A percentile compares a stretch with the other conserved stretches of the same genome.
These are phyloP conservation scores for Magallana angulata DNA, from an alignment of 1,140 invertebrate species.

Conservation along the genomic window DNA sequence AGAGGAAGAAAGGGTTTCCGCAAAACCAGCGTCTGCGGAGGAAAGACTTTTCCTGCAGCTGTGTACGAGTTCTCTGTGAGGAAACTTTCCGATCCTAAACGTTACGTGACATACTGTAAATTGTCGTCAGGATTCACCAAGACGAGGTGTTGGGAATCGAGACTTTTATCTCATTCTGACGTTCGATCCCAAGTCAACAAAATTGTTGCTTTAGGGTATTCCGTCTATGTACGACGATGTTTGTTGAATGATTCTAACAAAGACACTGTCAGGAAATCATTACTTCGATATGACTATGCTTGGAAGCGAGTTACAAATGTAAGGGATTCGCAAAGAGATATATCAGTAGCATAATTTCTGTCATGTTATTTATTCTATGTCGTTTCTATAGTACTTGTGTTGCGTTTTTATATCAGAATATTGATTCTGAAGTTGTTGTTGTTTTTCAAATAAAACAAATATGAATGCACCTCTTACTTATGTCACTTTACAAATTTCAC, in stretches of 20 bases:
- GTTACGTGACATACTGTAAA: conserved; percentile 54
- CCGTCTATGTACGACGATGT: conserved; percentile 36
- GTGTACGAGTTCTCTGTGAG: conserved; percentile 62
- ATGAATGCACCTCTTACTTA: no score
- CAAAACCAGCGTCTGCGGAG: conserved; percentile 46
- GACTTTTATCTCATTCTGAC: conserved; percentile 37
- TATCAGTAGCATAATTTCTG: no score
- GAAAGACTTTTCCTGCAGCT: conserved; percentile 19
- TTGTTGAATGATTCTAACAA: conserved; percentile 19
- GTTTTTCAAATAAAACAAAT: no score
- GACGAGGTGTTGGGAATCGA: conserved; percentile 44
- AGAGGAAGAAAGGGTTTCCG: conserved; percentile 39
- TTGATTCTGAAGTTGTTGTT: no score
- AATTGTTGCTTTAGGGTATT: conserved; percentile 40
- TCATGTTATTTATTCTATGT: no score
- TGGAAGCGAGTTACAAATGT: conserved; percentile 1
- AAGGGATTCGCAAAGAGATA: no score
- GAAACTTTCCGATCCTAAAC: conserved; percentile 39
- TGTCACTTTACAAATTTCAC: no score
- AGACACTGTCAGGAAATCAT: neutral
- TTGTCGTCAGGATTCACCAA: conserved; percentile 32
- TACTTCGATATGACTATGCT: conserved; percentile 52
- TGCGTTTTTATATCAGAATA: no score
- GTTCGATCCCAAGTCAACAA: conserved; percentile 46
- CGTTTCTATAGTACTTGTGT: no score